Evolutionary conservation across 2,888 invertebrate genomes (phyloP).

Genomic region (Athalia cordata): DNA sequence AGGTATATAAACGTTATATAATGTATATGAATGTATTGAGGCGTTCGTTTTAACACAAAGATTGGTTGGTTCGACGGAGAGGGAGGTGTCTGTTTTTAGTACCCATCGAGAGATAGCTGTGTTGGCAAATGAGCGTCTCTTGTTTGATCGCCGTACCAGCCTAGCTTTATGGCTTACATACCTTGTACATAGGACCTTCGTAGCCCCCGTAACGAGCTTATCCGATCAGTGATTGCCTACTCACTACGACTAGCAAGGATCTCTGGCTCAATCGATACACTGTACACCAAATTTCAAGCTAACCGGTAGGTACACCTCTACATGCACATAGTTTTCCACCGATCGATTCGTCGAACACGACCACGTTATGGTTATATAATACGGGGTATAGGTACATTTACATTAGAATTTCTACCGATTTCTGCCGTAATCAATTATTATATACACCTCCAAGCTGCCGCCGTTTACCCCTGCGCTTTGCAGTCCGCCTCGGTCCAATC

Average conservation of each 20-base stretch:
- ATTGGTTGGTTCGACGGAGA: slow-evolving; percentile 15
- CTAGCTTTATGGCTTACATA: slow-evolving; percentile 34
- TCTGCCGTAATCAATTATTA: too few species aligned
- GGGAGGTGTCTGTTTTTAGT: slow-evolving; percentile 33
- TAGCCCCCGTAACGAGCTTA: slow-evolving; percentile 42
- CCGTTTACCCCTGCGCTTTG: too few species aligned
- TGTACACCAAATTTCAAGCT: slow-evolving; percentile 4
- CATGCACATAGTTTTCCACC: too few species aligned
- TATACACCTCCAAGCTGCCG: too few species aligned
- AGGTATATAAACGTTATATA: neutral
- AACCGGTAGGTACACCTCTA: too few species aligned
- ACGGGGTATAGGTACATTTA: too few species aligned
- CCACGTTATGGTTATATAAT: too few species aligned
- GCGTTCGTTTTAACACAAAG: neutral
- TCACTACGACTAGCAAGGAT: neutral
- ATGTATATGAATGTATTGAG: neutral
- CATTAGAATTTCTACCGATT: too few species aligned
- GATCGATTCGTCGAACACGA: too few species aligned
- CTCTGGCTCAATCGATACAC: slow-evolving; percentile 30
- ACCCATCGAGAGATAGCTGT: slow-evolving; percentile 32
- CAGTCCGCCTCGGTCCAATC: too few species aligned
- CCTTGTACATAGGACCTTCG: slow-evolving; percentile 24
- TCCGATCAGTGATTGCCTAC: slow-evolving; percentile 36
- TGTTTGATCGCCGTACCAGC: slow-evolving; percentile 30
- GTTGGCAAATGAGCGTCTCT: slow-evolving; percentile 38